phyloP scores from a whole-genome alignment of 1,140 invertebrate genomes.

The Agraylea sexmaculata region DNA sequence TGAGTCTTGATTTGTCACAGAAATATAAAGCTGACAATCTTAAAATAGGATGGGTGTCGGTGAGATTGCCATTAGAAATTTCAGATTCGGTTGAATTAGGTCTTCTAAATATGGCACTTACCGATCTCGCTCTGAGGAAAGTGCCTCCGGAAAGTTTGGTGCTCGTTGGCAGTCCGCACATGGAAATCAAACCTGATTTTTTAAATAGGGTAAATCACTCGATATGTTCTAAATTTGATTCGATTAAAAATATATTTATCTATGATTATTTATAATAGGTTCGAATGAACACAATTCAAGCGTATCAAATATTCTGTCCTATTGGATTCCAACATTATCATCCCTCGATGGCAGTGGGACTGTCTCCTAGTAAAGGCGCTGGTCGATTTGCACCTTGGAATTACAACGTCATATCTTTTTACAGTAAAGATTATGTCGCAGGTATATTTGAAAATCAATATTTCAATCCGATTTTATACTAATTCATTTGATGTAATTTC shows the following conservation, averaged over 20 bases:
- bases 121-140: conserved; percentile 60
- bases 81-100: conserved; percentile 26
- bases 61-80: conserved; percentile 42
- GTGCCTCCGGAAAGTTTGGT: conserved; percentile 57
- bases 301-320: conserved; percentile 69
- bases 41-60: conserved; percentile 47
- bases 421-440: conserved; percentile 64
- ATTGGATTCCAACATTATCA: conserved; percentile 71
- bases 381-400: conserved; percentile 70
- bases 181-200: conserved; percentile 65
- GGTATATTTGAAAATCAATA: conserved; percentile 38
- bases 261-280: conserved; percentile 43
- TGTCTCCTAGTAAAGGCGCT: conserved; percentile 48
- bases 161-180: conserved; percentile 49
- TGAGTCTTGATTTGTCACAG: conserved; percentile 47
- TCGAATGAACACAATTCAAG: conserved; percentile 73
- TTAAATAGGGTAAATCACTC: conserved; percentile 56
- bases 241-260: conserved; percentile 8
- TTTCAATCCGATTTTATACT: not conserved
- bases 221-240: not conserved
- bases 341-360: conserved; percentile 45
- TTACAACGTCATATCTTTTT: conserved; percentile 67
- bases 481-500: conserved; percentile 11
- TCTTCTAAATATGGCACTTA: conserved; percentile 51
- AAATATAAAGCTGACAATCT: conserved; percentile 54